phyloP scores from a whole-genome alignment of 2,113 vertebrate species.

The Dicentrarchus labrax region DNA sequence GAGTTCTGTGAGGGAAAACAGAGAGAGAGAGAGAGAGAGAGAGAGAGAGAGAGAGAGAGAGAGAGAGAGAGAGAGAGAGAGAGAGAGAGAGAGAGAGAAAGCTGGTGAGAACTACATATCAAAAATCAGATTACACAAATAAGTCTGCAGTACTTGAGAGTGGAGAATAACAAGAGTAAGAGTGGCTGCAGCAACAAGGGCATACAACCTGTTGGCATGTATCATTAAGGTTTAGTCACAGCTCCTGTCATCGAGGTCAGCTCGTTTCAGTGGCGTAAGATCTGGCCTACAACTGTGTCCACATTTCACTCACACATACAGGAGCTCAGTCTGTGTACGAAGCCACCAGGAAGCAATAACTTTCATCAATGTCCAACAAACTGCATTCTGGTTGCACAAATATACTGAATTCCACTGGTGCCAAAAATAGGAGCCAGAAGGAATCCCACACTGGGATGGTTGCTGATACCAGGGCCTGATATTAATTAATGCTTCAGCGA shows the following conservation, averaged over 20 bases:
- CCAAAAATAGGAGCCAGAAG: slow-evolving; percentile 81
- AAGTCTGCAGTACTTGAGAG: slow-evolving; percentile 30
- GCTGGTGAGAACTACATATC: slow-evolving; percentile 17
- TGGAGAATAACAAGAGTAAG: slow-evolving; percentile 30
- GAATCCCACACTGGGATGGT: slow-evolving; percentile 80
- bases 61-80: slow-evolving; percentile 43
- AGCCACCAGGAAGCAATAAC: slow-evolving; percentile 52
- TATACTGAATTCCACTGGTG: slow-evolving; percentile 73
- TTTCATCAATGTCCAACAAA: slow-evolving; percentile 69
- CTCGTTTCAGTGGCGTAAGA: slow-evolving; percentile 23
- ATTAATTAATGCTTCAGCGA: slow-evolving; percentile 83
- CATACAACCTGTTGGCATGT: slow-evolving; percentile 30
- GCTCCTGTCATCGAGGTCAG: slow-evolving; percentile 31
- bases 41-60: slow-evolving; percentile 42
- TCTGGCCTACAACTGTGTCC: slow-evolving; percentile 37
- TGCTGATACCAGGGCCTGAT: slow-evolving; percentile 75
- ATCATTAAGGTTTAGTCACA: slow-evolving; percentile 40
- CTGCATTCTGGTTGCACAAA: slow-evolving; percentile 67
- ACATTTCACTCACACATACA: slow-evolving; percentile 42
- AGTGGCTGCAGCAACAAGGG: slow-evolving; percentile 26
- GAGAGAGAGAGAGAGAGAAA: slow-evolving; percentile 58
- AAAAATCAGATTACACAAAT: slow-evolving; percentile 52
- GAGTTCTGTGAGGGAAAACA: slow-evolving; percentile 80
- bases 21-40: slow-evolving; percentile 42
- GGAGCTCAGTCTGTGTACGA: slow-evolving; percentile 36